Evolutionary conservation across 2,888 invertebrate genomes (phyloP), one percentile per base, ranked within the genome.

Genomic region (Gastrophysa polygoni): DNA sequence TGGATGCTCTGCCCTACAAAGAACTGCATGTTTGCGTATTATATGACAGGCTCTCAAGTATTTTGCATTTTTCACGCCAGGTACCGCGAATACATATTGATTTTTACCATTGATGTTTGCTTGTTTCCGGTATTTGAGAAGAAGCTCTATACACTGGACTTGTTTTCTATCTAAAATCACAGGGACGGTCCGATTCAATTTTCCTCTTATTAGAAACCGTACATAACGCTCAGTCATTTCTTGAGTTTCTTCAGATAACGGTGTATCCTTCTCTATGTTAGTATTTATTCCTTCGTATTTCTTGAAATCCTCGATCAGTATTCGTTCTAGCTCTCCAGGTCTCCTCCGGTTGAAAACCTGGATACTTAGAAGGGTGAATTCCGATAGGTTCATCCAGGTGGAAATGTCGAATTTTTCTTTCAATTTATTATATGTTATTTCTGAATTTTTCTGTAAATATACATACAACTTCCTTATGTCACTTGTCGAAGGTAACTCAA

Each of bases 1-100:
- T 11, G 68, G 72, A 21, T 67, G 32, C 28, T 49, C 50, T 7
- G 72, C 72, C 1, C 66, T 69, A 64, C 72, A 56, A 7, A 24
- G 24, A 24, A 24, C 24, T 24, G 24, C 24, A 24, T 24, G 24
- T 24, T 24, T 24, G 7, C 24, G 24, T 24, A 24, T 24, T 5
- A 24, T 24, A 24, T 24, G 3, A 24, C 24, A 24, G 24, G 24
- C 24, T 24, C 24, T 24, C 71, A 50, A 34, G 43, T 49, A 29
- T 28, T 18, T 29, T 20, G 2, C 16, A 28, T 16, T 29, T 16
- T 11, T 54, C 11, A 18, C 16, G 34, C 34, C 17, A 18, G 54
- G 38, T n/a, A 54, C 1, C 10, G 28, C 54, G 20, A 54, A 54
- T 20, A 55, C 38, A 55, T 57, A 57, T 44, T 28, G 10, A 44